Conservation (phyloP, 2,113 vertebrate species). For the Leucoraja erinaceus region DNA sequence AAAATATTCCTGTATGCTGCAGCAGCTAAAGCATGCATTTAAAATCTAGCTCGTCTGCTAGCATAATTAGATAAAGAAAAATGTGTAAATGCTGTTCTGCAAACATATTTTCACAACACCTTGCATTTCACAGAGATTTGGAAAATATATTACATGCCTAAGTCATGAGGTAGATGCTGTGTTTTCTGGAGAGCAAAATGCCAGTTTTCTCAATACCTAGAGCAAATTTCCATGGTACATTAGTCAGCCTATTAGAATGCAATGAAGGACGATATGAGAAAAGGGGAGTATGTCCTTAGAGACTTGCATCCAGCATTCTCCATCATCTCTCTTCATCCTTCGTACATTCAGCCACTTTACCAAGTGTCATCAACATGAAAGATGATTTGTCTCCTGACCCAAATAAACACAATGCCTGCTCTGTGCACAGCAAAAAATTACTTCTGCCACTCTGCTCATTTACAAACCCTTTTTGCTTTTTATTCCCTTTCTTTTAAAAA, state of each 20-base stretch:
- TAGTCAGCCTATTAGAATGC: slow-evolving; percentile 97
- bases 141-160: slow-evolving; percentile 33
- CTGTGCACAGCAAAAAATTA: slow-evolving; percentile 68
- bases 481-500: slow-evolving; percentile 61
- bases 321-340: slow-evolving; percentile 94
- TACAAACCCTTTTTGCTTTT: slow-evolving; percentile 66
- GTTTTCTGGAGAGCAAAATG: slow-evolving; percentile 57
- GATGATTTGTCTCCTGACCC: slow-evolving; percentile 93
- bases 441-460: slow-evolving; percentile 77
- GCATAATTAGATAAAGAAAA: slow-evolving; percentile 21
- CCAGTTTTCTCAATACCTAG: slow-evolving; percentile 66
- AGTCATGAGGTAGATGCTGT: slow-evolving; percentile 21
- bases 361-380: slow-evolving; percentile 92
- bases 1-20: slow-evolving; percentile 75
- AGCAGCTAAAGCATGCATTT: slow-evolving; percentile 7
- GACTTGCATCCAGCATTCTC: slow-evolving; percentile 78
- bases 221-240: slow-evolving; percentile 98
- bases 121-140: background rate
- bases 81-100: slow-evolving; percentile 29
- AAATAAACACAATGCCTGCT: slow-evolving; percentile 90
- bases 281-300: slow-evolving; percentile 79
- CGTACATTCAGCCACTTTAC: slow-evolving; percentile 86
- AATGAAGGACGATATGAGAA: slow-evolving; percentile 82
- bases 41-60: background rate
- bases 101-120: background rate